Conservation (phyloP, 2,888 invertebrate genomes). For the Cephalotes varians region DNA sequence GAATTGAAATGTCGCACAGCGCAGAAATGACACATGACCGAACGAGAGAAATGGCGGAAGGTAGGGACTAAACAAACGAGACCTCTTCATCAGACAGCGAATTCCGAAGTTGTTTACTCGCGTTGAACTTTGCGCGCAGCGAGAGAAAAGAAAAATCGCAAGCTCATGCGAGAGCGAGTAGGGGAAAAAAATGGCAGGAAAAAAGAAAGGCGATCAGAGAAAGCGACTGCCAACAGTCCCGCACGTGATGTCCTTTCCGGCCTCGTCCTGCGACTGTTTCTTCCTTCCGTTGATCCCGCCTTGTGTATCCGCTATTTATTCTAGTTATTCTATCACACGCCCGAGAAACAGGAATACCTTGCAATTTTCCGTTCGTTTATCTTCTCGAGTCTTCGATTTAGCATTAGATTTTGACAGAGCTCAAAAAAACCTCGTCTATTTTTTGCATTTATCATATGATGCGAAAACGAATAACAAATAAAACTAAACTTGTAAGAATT, state of each 20-base stretch:
- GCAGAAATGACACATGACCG: conserved; percentile 32
- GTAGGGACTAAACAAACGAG: conserved; percentile 79
- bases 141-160: conserved; percentile 49
- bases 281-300: conserved; percentile 64
- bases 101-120: conserved; percentile 80
- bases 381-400: conserved; percentile 39
- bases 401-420: conserved; percentile 17
- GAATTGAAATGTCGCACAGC: conserved; percentile 33
- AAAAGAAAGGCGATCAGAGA: conserved; percentile 60
- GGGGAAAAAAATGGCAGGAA: conserved; percentile 44
- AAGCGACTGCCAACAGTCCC: conserved; percentile 72
- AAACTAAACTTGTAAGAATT: neutral
- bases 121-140: conserved; percentile 64
- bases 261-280: conserved; percentile 65
- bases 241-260: conserved; percentile 80
- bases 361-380: conserved; percentile 80
- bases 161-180: conserved; percentile 21
- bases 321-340: conserved; percentile 84
- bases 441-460: neutral
- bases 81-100: conserved; percentile 79
- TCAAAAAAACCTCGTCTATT: neutral
- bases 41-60: conserved; percentile 53
- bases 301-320: conserved; percentile 80
- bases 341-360: conserved; percentile 79
- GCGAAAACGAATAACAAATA: neutral